Evolutionary conservation across 1,140 invertebrate species (phyloP).

Genomic region (Nephila pilipes): DNA sequence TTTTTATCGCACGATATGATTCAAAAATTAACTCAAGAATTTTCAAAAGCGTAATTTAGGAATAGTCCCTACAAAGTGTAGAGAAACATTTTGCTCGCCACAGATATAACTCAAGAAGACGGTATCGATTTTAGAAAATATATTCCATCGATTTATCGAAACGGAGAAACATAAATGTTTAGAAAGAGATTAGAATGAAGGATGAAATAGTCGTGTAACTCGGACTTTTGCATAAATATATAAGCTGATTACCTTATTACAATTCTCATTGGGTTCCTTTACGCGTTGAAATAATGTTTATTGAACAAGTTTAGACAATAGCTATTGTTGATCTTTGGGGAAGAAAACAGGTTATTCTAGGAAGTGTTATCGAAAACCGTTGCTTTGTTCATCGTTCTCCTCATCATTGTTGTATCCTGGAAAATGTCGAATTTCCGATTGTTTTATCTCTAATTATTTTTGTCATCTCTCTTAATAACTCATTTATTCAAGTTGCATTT

Average conservation of each 20-base stretch:
- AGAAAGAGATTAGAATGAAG: constrained; percentile 44
- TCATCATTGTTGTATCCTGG: neutral
- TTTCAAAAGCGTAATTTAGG: neutral
- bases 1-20: too few relatives aligned
- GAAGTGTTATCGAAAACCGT: constrained; percentile 45
- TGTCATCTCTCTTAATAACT: constrained; percentile 2
- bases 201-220: constrained; percentile 50
- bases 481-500: neutral
- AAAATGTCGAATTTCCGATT: constrained; percentile 18
- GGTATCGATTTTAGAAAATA: constrained; percentile 53
- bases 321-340: constrained; percentile 30
- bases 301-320: constrained; percentile 34
- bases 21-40: neutral
- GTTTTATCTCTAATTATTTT: constrained; percentile 30
- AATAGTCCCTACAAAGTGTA: neutral
- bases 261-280: constrained; percentile 31
- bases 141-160: constrained; percentile 62
- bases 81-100: constrained; percentile 9
- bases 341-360: neutral
- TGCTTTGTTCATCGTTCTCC: neutral
- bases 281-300: constrained; percentile 38
- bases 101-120: constrained; percentile 42
- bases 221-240: constrained; percentile 59
- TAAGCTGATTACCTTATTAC: constrained; percentile 37
- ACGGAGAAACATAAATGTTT: constrained; percentile 58